phyloP scores from a whole-genome alignment of 30 jellyfish, hydroid and myxozoan species.

The Sanderia malayensis region DNA sequence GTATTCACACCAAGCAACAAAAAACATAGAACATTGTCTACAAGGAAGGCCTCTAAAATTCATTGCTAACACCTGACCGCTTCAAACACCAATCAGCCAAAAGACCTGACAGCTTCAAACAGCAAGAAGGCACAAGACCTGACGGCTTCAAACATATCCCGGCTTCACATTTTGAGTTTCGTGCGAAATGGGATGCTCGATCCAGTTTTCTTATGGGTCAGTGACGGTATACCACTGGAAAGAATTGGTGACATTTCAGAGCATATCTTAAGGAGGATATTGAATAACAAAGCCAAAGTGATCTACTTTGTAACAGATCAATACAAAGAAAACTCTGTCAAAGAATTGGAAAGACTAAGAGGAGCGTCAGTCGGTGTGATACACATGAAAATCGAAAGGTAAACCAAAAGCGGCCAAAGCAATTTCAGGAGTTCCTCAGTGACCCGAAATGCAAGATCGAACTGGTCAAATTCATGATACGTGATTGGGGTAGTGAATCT shows the following conservation, averaged over 20 bases:
- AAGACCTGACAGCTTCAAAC: too few relatives aligned
- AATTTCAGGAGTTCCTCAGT: constrained; percentile 23
- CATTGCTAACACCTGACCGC: too few relatives aligned
- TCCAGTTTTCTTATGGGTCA: too few relatives aligned
- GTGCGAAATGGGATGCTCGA: too few relatives aligned
- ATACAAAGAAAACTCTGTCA: constrained; percentile 13
- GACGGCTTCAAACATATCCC: too few relatives aligned
- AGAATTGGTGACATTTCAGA: constrained; percentile 47
- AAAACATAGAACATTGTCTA: too few relatives aligned
- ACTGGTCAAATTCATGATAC: constrained; percentile 17
- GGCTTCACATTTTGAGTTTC: too few relatives aligned
- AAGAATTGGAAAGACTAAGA: not conserved
- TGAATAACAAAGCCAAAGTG: constrained; percentile 6
- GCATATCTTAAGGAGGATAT: constrained; percentile 13
- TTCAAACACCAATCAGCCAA: too few relatives aligned
- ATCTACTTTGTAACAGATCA: constrained; percentile 32
- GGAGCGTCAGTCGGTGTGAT: constrained; percentile 8
- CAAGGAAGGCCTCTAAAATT: too few relatives aligned
- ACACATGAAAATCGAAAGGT: constrained; percentile 7
- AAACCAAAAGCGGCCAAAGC: constrained; percentile 47
- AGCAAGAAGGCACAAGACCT: too few relatives aligned
- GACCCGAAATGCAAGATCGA: constrained; percentile 18
- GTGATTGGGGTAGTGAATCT: constrained; percentile 23
- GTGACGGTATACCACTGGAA: constrained; percentile 8
- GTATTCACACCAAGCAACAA: too few relatives aligned